A percentile compares a stretch with the other conserved stretches of the same genome.
These are phyloP conservation scores for Pelvicachromis taeniatus DNA, from an alignment of 2,113 vertebrate genomes.

Conservation along the genomic window DNA sequence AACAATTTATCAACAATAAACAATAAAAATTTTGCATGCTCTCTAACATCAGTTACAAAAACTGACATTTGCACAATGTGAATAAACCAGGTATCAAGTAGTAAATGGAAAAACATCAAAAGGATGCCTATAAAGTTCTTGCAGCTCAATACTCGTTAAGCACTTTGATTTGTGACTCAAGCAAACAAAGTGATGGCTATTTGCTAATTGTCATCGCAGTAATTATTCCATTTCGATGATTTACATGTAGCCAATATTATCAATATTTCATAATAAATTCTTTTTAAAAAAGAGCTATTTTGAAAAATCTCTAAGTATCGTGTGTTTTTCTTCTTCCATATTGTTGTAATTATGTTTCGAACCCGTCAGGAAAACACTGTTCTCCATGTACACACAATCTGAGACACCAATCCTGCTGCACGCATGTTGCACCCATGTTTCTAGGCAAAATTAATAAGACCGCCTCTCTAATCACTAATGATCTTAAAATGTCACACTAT, in stretches of 20 bases:
- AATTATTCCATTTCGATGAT: not conserved
- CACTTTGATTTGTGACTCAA: not conserved
- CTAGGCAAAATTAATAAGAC: not conserved
- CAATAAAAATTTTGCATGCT: not conserved
- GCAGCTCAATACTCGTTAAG: not conserved
- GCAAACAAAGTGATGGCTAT: not conserved
- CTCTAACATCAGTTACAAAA: not conserved
- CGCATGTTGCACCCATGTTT: not conserved
- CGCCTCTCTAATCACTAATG: not conserved
- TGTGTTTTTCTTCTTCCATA: not conserved
- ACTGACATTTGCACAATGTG: not conserved
- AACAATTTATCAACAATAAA: not conserved
- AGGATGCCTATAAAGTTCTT: not conserved
- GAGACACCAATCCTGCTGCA: not conserved
- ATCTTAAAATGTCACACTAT: not conserved
- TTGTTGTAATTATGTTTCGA: not conserved
- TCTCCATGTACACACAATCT: not conserved
- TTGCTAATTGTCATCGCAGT: not conserved
- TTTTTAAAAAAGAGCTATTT: not conserved
- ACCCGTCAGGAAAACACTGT: not conserved
- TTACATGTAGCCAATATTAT: not conserved
- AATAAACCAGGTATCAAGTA: not conserved
- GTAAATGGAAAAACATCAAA: not conserved
- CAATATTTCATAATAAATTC: not conserved
- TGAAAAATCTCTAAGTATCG: not conserved